Percentiles rank a stretch among this genome's conserved stretches.
Evolutionary conservation across 2,888 invertebrate species (phyloP).

Genomic region (Charanyca ferruginea): DNA sequence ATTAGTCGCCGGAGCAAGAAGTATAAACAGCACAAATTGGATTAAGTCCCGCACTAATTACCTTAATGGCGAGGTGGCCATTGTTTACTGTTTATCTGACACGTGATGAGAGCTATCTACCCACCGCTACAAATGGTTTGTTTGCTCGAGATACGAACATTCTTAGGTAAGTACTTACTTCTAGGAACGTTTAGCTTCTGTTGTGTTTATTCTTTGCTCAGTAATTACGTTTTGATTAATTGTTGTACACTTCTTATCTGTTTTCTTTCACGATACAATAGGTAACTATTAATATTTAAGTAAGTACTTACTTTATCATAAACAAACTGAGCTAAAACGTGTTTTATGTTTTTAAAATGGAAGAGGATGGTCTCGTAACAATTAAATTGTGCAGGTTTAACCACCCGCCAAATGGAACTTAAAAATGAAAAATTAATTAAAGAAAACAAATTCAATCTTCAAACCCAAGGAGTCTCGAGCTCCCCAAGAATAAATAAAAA

Average conservation of each 20-base stretch:
- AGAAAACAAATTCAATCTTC: conserved; percentile 59
- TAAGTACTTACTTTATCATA: conserved; percentile 6
- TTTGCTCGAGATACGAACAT: conserved; percentile 39
- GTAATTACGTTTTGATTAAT: conserved; percentile 13
- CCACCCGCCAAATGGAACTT: conserved; percentile 30
- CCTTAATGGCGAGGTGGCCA: conserved; percentile 70
- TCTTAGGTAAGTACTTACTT: conserved; percentile 4
- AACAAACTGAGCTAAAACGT: neutral
- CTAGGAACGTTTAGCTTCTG: conserved; percentile 20
- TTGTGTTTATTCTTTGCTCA: conserved; percentile 3
- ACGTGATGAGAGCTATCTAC: conserved; percentile 35
- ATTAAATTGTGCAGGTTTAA: conserved; percentile 24
- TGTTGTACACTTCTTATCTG: conserved; percentile 24
- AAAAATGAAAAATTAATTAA: conserved; percentile 62
- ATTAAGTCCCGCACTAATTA: conserved; percentile 73
- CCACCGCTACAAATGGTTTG: conserved; percentile 18
- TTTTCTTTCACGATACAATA: conserved; percentile 11
- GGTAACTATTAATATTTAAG: no score
- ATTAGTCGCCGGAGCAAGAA: conserved; percentile 67
- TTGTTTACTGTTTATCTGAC: conserved; percentile 52
- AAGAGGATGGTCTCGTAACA: neutral
- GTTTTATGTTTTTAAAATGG: neutral
- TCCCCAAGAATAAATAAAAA: conserved; percentile 65
- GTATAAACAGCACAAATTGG: conserved; percentile 72
- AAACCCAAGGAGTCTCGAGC: conserved; percentile 46